Evolutionary conservation across 1,140 invertebrate genomes (phyloP), one percentile per base, ranked within the genome.

Genomic region (Plectrocnemia conspersa): DNA sequence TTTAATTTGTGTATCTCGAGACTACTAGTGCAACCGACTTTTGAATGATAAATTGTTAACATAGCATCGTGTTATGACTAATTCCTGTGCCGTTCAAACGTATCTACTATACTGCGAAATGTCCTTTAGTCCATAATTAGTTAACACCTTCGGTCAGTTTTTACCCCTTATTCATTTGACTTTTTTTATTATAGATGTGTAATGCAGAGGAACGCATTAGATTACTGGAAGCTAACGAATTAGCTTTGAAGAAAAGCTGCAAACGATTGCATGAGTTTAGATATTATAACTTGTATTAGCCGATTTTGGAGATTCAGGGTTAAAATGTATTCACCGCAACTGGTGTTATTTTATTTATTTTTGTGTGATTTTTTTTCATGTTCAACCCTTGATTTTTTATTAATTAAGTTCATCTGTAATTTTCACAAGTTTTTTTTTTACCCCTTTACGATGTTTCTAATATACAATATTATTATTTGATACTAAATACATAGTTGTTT

Each of bases 251-350:
- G 49, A 45, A 56, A 49, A 59, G 58, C 35, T 56, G 54, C 22
- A 52, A 60, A 38, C 18, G 58, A 44, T 57, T 57, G 54, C 59
- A 61, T 61, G 59, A 54, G 16, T 54, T 54, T 45, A 54, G 38
- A 18, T 22, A 45, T 25, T 29, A 32, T 41, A 33, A 52, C 21
- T n/a, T n/a, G n/a, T 41, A 52, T 50, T 35, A 15, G 41, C 23
- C 27, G 27, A 38, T 38, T 13, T 38, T n/a, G 21, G 27, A 19
- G n/a, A 18, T 35, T 19, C 24, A 33, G 9, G 24, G 5, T 5
- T n/a, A n/a, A n/a, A n/a, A n/a, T n/a, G n/a, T n/a, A n/a, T n/a
- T n/a, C n/a, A n/a, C n/a, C n/a, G n/a, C n/a, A n/a, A n/a, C n/a
- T n/a, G n/a, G n/a, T n/a, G n/a, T n/a, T n/a, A n/a, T n/a, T n/a